Evolutionary conservation across 30 jellyfish, hydroid and myxozoan genomes (phyloP).

Genomic region (Cassiopea andromeda): DNA sequence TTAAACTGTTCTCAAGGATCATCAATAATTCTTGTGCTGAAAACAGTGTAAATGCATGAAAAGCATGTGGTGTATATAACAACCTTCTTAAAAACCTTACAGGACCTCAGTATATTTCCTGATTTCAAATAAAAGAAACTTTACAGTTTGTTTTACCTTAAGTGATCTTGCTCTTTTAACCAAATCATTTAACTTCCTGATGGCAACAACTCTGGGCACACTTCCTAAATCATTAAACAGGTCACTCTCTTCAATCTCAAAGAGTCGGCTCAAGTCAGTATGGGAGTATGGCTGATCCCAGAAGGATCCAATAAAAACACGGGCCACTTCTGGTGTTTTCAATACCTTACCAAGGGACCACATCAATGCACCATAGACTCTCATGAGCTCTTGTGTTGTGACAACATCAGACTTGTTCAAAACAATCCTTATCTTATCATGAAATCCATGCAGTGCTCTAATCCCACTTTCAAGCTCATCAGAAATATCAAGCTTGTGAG

Average conservation of each 20-base stretch:
- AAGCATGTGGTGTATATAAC: too few species aligned
- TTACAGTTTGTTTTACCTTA: conserved; percentile 64
- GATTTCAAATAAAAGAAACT: background rate
- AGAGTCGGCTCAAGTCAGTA: conserved; percentile 80
- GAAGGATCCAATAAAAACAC: conserved; percentile 98
- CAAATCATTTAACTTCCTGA: conserved; percentile 94
- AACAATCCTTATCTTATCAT: conserved; percentile 95
- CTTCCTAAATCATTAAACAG: conserved; percentile 87
- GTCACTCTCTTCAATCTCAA: conserved; percentile 96
- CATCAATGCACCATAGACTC: conserved; percentile 99
- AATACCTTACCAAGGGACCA: conserved; percentile 99
- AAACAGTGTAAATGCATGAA: too few species aligned
- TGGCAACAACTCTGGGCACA: conserved; percentile 89
- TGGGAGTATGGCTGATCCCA: conserved; percentile 97
- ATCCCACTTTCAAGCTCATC: conserved; percentile 97
- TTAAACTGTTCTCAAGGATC: too few species aligned
- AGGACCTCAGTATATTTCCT: background rate
- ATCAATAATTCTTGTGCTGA: too few species aligned
- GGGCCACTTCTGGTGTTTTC: conserved; percentile 98
- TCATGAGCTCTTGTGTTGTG: conserved; percentile 96
- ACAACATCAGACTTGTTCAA: conserved; percentile 97
- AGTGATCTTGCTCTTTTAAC: conserved; percentile 96
- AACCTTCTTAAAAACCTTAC: background rate
- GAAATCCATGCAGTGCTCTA: conserved; percentile 94
- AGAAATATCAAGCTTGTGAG: conserved; percentile 97